phyloP scores from a whole-genome alignment of 2,888 invertebrate species.

The Vandiemenella viatica region DNA sequence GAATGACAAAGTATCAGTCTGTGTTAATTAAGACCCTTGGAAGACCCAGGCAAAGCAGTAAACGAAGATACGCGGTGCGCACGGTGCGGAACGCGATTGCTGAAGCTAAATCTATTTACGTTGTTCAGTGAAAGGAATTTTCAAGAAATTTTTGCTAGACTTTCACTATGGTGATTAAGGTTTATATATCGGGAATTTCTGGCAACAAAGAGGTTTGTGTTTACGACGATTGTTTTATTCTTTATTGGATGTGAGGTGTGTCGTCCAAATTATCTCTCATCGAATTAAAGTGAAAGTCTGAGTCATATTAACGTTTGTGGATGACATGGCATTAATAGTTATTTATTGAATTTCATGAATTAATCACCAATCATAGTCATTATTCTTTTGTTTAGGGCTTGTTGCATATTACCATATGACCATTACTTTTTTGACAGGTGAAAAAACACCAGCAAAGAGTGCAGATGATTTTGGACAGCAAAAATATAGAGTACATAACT shows the following conservation, averaged over 20 bases:
- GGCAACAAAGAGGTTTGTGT: conserved; percentile 81
- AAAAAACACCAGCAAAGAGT: conserved; percentile 92
- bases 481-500: conserved; percentile 72
- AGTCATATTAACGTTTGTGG: too few relatives aligned
- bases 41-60: too few relatives aligned
- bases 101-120: too few relatives aligned
- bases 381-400: not conserved
- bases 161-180: conserved; percentile 73
- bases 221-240: not conserved
- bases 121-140: too few relatives aligned
- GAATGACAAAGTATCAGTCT: too few relatives aligned
- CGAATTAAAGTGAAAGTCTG: too few relatives aligned
- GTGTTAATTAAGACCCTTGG: too few relatives aligned
- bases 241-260: conserved; percentile 1
- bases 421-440: conserved; percentile 44
- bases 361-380: conserved; percentile 3
- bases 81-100: too few relatives aligned
- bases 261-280: not conserved
- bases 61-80: too few relatives aligned
- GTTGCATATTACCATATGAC: not conserved
- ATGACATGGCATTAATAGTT: too few relatives aligned
- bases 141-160: too few relatives aligned
- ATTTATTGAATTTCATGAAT: not conserved
- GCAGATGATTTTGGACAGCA: conserved; percentile 82
- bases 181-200: conserved; percentile 83